Conservation (phyloP, 1,140 invertebrate species). For the Ephestia elutella region DNA sequence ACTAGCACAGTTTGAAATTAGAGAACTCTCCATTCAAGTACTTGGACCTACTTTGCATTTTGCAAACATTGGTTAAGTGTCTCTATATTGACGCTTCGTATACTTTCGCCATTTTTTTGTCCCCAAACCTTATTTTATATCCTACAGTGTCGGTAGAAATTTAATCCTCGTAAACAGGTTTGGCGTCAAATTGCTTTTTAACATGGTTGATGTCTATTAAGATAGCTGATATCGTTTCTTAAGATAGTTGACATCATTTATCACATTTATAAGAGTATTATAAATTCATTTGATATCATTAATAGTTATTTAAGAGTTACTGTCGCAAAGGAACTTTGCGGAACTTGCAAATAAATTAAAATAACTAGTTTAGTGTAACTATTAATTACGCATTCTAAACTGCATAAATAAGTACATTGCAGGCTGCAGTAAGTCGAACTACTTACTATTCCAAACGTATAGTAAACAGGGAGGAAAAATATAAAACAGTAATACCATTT, state of each 20-base stretch:
- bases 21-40: constrained; percentile 1
- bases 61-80: background rate
- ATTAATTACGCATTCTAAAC: background rate
- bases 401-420: background rate
- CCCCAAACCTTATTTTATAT: background rate
- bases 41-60: constrained; percentile 2
- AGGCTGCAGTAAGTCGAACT: too few species aligned
- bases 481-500: too few species aligned
- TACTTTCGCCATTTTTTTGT: constrained; percentile 1
- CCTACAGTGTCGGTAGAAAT: background rate
- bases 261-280: background rate
- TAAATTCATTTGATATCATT: background rate
- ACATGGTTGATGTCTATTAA: background rate
- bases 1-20: constrained; percentile 1
- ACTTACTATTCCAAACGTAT: background rate
- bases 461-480: background rate
- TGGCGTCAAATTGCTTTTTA: background rate
- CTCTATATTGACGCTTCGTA: background rate
- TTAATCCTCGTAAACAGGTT: background rate
- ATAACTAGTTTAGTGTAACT: background rate
- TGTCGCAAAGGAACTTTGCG: background rate
- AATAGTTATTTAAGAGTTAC: background rate
- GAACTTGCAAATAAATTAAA: background rate
- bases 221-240: too few species aligned
- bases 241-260: too few species aligned